Evolutionary conservation across 1,140 invertebrate genomes (phyloP).

Genomic region (Geopemphigus sp.): DNA sequence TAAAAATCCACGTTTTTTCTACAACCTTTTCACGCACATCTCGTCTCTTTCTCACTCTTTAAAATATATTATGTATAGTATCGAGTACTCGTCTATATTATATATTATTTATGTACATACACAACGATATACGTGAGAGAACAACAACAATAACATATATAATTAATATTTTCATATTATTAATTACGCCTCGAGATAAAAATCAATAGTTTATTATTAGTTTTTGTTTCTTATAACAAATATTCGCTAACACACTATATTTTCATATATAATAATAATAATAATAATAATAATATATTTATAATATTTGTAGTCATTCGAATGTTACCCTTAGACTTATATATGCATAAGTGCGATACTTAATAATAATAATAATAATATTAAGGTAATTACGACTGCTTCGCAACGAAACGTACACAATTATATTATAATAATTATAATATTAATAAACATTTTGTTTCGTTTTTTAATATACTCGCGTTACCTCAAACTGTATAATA

Average conservation of each 20-base stretch:
- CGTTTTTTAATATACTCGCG: background rate
- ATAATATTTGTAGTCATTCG: constrained; percentile 39
- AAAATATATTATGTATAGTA: too few relatives aligned
- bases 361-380: constrained; percentile 2
- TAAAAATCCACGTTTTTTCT: too few relatives aligned
- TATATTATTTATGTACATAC: background rate
- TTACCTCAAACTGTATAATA: constrained; percentile 28
- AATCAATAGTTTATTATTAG: too few relatives aligned
- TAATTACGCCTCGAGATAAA: too few relatives aligned
- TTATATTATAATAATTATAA: constrained; percentile 6
- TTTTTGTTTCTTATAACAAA: too few relatives aligned
- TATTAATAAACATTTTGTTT: constrained; percentile 18
- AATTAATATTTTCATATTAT: background rate
- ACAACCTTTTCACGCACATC: too few relatives aligned
- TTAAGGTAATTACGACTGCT: constrained; percentile 43
- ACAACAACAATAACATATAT: background rate
- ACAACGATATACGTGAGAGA: background rate
- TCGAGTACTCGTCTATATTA: background rate
- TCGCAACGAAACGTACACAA: background rate
- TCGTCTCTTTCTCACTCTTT: too few relatives aligned
- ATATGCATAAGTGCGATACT: background rate
- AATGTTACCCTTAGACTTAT: constrained; percentile 45
- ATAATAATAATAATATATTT: constrained; percentile 1
- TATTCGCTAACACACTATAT: background rate
- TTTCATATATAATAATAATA: constrained; percentile 1